Conservation (phyloP, 2,113 vertebrate species). For the Anseranas semipalmata region DNA sequence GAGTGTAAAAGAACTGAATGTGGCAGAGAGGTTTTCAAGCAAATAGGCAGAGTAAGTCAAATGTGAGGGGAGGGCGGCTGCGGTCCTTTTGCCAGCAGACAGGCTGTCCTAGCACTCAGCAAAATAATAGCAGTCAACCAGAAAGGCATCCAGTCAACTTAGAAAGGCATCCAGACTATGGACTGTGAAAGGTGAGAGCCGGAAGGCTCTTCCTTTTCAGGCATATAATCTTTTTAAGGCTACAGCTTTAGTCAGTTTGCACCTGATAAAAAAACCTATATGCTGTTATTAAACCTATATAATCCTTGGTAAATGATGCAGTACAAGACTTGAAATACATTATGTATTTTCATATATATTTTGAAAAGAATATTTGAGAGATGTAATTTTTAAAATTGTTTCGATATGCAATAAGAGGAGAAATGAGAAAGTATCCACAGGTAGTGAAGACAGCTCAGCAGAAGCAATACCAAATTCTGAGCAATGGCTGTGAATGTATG, state of each 20-base stretch:
- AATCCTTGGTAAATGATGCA: background rate
- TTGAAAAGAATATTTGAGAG: background rate
- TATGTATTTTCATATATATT: background rate
- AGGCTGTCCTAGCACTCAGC: constrained; percentile 47
- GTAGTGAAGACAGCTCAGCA: background rate
- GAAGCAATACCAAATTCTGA: background rate
- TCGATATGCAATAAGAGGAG: background rate
- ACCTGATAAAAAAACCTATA: background rate
- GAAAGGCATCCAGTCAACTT: constrained; percentile 61
- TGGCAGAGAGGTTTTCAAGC: background rate
- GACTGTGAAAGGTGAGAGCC: constrained; percentile 38
- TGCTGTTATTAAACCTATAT: background rate
- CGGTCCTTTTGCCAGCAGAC: constrained; percentile 33
- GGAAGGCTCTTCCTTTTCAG: background rate
- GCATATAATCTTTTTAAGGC: background rate
- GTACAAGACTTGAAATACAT: background rate
- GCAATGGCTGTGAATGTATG: background rate
- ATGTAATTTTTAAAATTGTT: background rate
- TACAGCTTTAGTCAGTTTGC: background rate
- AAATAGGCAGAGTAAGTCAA: background rate
- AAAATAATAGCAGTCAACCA: constrained; percentile 62
- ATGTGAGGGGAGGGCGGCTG: background rate
- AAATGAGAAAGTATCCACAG: background rate
- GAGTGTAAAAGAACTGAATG: background rate
- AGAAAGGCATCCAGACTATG: constrained; percentile 50